Conservation (phyloP, 1,140 invertebrate genomes). For the Stegodyphus mimosarum region DNA sequence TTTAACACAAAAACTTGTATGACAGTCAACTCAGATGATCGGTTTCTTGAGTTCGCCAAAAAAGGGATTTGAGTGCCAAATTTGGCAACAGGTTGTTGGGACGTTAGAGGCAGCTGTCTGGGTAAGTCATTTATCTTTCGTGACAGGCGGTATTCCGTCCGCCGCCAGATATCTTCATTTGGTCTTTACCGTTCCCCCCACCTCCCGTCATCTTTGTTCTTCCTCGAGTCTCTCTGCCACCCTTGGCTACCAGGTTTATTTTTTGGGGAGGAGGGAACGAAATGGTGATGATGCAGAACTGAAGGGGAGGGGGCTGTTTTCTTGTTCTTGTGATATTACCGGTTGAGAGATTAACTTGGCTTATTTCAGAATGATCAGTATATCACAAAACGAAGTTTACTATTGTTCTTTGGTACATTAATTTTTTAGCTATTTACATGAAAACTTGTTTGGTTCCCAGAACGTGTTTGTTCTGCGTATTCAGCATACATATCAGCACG, state of each 20-base stretch:
- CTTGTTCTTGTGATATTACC: not conserved
- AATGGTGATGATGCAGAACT: not conserved
- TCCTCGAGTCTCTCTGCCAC: not conserved
- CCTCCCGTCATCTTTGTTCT: slow-evolving; percentile 24
- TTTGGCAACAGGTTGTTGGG: not conserved
- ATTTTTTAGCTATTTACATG: too few relatives aligned
- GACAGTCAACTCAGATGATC: too few relatives aligned
- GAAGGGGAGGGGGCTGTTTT: not conserved
- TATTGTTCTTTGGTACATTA: too few relatives aligned
- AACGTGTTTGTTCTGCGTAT: too few relatives aligned
- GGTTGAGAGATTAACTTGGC: not conserved
- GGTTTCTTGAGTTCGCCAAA: too few relatives aligned
- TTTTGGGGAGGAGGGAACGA: not conserved
- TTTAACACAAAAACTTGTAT: too few relatives aligned
- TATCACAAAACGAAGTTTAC: too few relatives aligned
- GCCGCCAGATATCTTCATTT: slow-evolving; percentile 58
- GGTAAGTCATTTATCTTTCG: slow-evolving; percentile 53
- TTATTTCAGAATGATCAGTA: not conserved
- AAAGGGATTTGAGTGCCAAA: not conserved
- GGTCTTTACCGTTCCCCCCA: not conserved
- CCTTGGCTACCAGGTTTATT: not conserved
- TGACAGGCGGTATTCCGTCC: slow-evolving; percentile 54
- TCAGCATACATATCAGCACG: too few relatives aligned
- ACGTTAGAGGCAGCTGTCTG: slow-evolving; percentile 20
- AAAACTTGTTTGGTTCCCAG: too few relatives aligned